Conservation (phyloP, 2,797 vertebrate genomes). For the Coendou prehensilis region DNA sequence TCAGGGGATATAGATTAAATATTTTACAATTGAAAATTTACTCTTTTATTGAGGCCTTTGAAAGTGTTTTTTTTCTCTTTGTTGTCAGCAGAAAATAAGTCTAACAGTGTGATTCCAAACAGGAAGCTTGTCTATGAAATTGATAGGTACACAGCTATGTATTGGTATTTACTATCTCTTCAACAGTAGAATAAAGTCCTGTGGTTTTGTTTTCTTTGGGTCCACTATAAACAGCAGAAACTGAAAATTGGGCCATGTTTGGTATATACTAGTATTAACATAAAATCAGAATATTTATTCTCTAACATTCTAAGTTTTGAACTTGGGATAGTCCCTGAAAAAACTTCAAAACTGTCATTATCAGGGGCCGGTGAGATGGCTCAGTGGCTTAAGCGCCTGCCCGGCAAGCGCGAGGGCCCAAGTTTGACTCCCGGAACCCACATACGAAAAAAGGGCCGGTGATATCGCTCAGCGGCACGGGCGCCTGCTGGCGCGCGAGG, state of each 20-base stretch:
- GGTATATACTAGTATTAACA: constrained; percentile 6
- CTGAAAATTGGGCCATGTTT: constrained; percentile 4
- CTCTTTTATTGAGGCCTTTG: background rate
- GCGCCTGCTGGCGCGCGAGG: no score
- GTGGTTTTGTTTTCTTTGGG: background rate
- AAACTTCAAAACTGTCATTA: background rate
- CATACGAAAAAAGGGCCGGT: no score
- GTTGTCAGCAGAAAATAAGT: constrained; percentile 51
- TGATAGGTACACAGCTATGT: background rate
- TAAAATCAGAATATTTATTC: background rate
- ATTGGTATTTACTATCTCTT: background rate
- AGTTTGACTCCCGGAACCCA: no score
- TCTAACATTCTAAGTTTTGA: constrained; percentile 34
- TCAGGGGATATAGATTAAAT: background rate
- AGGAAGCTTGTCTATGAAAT: background rate
- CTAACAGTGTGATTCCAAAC: background rate
- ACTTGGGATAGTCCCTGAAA: background rate
- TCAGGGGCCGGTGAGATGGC: background rate
- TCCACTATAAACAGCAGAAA: background rate
- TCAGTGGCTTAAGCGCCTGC: no score
- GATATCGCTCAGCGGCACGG: no score
- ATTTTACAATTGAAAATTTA: constrained; percentile 6
- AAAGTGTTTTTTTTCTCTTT: background rate
- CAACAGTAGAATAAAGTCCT: background rate
- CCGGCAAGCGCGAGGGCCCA: no score